A percentile compares a stretch with the other conserved stretches of the same genome.
phyloP scores from a whole-genome alignment of 2,888 invertebrate genomes.

The Spicauda simplicius region DNA sequence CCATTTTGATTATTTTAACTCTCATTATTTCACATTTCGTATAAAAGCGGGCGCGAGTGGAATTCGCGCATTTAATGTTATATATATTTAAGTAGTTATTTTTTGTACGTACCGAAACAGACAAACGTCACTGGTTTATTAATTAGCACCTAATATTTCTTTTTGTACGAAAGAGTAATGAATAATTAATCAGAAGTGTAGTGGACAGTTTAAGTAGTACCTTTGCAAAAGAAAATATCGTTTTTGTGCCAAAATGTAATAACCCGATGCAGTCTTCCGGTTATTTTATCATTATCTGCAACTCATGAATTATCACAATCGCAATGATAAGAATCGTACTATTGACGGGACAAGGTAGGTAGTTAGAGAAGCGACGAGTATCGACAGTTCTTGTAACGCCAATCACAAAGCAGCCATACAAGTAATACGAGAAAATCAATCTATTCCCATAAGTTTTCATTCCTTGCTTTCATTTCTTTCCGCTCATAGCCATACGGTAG shows the following conservation, averaged over 20 bases:
- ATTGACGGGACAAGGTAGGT: neutral
- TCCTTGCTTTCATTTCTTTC: neutral
- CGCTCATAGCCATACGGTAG: neutral
- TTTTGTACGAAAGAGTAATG: no score
- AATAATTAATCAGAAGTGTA: no score
- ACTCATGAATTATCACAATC: neutral
- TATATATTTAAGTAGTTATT: no score
- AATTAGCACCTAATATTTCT: no score
- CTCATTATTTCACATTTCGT: no score
- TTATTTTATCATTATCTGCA: neutral
- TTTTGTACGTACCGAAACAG: no score
- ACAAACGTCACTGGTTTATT: no score
- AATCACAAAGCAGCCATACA: constrained; percentile 22
- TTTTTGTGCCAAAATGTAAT: neutral
- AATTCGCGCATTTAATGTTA: no score
- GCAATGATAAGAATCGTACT: neutral
- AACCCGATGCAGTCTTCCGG: no score
- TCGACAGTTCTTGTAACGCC: neutral
- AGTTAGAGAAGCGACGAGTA: neutral
- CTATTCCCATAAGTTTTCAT: constrained; percentile 16
- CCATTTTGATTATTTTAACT: no score
- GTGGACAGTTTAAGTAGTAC: no score
- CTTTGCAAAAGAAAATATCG: neutral
- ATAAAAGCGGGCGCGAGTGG: no score
- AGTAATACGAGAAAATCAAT: constrained; percentile 16